Percentiles rank a stretch among this genome's conserved stretches.
phyloP scores from a whole-genome alignment of 2,888 invertebrate species.

The Ypsolopha sequella region DNA sequence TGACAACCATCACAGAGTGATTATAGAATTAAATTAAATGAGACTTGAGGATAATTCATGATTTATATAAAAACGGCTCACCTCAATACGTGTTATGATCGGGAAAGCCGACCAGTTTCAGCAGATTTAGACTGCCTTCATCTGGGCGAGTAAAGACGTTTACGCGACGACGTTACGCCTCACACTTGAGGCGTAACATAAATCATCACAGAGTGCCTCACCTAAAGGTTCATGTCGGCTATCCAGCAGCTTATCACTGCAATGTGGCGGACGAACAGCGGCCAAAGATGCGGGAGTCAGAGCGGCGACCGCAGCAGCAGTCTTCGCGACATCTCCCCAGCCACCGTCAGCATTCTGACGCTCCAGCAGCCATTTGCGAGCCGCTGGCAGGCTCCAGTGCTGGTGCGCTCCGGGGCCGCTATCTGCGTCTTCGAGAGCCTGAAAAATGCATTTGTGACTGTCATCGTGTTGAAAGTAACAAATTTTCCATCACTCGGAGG shows the following conservation, averaged over 20 bases:
- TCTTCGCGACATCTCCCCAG: slow-evolving; percentile 80
- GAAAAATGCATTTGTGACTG: slow-evolving; percentile 9
- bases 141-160: too few relatives aligned
- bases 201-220: too few relatives aligned
- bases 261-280: slow-evolving; percentile 72
- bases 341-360: slow-evolving; percentile 84
- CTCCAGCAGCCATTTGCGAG: slow-evolving; percentile 79
- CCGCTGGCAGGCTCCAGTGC: slow-evolving; percentile 84
- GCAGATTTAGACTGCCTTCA: too few relatives aligned
- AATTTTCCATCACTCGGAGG: too few relatives aligned
- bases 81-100: too few relatives aligned
- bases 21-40: too few relatives aligned
- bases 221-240: slow-evolving; percentile 41
- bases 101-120: too few relatives aligned
- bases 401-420: slow-evolving; percentile 66
- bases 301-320: slow-evolving; percentile 85
- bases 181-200: too few relatives aligned
- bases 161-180: too few relatives aligned
- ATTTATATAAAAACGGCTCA: too few relatives aligned
- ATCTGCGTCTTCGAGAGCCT: slow-evolving; percentile 84
- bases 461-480: background rate
- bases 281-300: slow-evolving; percentile 80
- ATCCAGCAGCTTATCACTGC: slow-evolving; percentile 64
- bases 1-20: too few relatives aligned
- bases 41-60: too few relatives aligned